phyloP scores from a whole-genome alignment of 2,888 invertebrate genomes.

The Metalampra italica region DNA sequence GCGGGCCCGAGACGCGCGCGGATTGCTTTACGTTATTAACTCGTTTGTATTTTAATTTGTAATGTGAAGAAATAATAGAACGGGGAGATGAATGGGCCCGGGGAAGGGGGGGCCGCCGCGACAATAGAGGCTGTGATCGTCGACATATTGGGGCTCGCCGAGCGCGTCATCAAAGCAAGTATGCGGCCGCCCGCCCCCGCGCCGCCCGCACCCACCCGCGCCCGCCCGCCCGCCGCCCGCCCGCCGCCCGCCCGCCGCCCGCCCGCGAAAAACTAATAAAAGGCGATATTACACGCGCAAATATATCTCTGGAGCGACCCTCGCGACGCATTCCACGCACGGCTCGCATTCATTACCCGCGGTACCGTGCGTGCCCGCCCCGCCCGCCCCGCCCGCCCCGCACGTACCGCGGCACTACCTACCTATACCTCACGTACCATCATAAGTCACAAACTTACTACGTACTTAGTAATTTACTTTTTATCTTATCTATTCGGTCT shows the following conservation, averaged over 20 bases:
- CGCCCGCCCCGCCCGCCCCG: no score
- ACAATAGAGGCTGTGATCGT: conserved; percentile 13
- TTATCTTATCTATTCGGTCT: no score
- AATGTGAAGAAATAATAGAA: conserved; percentile 34
- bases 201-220: neutral
- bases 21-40: conserved; percentile 28
- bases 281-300: conserved; percentile 57
- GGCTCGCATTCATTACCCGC: neutral
- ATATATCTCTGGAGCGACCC: conserved; percentile 30
- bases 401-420: conserved; percentile 8
- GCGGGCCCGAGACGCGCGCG: conserved; percentile 24
- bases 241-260: conserved; percentile 40
- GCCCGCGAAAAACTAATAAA: conserved; percentile 75
- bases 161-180: conserved; percentile 45
- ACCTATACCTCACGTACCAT: no score
- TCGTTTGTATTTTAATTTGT: conserved; percentile 41
- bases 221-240: conserved; percentile 37
- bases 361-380: conserved; percentile 3
- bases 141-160: conserved; percentile 9
- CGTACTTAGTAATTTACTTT: no score
- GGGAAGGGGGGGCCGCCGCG: conserved; percentile 13
- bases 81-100: conserved; percentile 18
- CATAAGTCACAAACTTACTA: no score
- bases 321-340: conserved; percentile 10
- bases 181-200: conserved; percentile 27